phyloP scores from a whole-genome alignment of 2,888 invertebrate genomes.

The Thymelicus lineola region DNA sequence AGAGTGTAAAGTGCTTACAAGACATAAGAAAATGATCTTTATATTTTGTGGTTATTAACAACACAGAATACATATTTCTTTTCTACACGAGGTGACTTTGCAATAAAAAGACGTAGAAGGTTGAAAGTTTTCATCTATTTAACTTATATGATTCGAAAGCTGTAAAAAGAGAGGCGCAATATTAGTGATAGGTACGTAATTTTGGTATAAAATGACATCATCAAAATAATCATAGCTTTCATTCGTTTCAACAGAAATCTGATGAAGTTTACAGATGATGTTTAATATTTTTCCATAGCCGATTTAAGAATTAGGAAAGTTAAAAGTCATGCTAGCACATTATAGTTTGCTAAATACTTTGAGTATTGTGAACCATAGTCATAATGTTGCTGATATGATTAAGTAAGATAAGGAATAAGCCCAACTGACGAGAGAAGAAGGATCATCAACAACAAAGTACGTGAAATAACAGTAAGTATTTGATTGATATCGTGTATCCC shows the following conservation, averaged over 20 bases:
- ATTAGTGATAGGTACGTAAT: constrained; percentile 12
- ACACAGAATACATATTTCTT: background rate
- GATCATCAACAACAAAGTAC: background rate
- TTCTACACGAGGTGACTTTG: constrained; percentile 49
- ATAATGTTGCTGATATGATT: too few species aligned
- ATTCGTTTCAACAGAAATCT: background rate
- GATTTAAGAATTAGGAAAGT: too few species aligned
- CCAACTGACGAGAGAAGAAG: background rate
- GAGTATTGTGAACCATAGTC: too few species aligned
- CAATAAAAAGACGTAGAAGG: constrained; percentile 54
- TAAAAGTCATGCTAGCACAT: too few species aligned
- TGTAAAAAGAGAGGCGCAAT: constrained; percentile 16
- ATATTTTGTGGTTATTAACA: background rate
- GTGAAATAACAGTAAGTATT: background rate
- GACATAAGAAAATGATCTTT: background rate
- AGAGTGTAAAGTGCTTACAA: too few species aligned
- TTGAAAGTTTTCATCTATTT: constrained; percentile 47
- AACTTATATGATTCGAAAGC: constrained; percentile 32
- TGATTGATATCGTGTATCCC: background rate
- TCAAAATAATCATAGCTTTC: background rate
- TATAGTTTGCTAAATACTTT: too few species aligned
- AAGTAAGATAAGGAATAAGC: too few species aligned
- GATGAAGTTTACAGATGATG: too few species aligned
- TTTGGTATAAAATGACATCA: constrained; percentile 10
- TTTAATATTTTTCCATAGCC: too few species aligned